Evolutionary conservation across 2,113 vertebrate genomes (phyloP).

Genomic region (Myotis davidii): DNA sequence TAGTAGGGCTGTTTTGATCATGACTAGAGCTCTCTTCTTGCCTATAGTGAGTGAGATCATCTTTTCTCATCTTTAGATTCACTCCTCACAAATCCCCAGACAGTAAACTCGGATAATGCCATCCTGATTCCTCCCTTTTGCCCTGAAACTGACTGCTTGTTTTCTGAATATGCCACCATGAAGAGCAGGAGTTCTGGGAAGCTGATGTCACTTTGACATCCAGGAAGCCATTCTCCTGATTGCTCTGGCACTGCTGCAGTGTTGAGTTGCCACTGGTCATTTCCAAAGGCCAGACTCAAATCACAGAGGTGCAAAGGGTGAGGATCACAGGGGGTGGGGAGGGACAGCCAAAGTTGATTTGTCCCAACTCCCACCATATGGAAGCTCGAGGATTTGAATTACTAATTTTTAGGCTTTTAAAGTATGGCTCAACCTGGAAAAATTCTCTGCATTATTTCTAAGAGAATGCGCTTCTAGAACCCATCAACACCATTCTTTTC

Average conservation of each 20-base stretch:
- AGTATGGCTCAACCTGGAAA: neutral
- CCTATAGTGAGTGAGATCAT: neutral
- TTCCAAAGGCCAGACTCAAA: slow-evolving; percentile 18
- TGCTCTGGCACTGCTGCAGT: neutral
- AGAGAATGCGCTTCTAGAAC: neutral
- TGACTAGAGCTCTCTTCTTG: neutral
- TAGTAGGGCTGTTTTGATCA: neutral
- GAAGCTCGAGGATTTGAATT: neutral
- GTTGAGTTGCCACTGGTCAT: neutral
- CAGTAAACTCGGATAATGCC: neutral
- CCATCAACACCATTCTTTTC: neutral
- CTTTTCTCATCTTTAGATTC: neutral
- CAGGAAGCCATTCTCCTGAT: neutral
- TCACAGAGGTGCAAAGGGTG: neutral
- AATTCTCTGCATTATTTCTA: neutral
- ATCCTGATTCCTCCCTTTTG: neutral
- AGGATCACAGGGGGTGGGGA: neutral
- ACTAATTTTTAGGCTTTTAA: neutral
- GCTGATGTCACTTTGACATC: neutral
- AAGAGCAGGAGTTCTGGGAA: neutral
- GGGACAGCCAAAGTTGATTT: neutral
- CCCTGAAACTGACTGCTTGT: neutral
- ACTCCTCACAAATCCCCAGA: neutral
- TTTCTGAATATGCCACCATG: neutral
- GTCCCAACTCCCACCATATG: neutral